Conservation (phyloP, 2,888 invertebrate genomes). For the Tenthredo mesomela region DNA sequence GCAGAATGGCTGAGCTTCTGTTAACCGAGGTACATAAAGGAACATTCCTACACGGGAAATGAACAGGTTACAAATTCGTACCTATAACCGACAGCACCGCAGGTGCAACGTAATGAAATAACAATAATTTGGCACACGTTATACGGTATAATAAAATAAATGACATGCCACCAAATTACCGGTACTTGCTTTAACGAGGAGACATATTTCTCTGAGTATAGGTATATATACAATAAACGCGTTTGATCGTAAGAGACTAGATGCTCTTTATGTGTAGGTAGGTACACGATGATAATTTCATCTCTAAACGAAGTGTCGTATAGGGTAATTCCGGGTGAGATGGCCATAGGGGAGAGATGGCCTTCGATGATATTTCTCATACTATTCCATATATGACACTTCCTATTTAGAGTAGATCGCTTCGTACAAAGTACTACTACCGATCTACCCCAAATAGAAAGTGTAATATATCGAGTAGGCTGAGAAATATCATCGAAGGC, state of each 20-base stretch:
- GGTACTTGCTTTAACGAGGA: background rate
- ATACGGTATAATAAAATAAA: conserved; percentile 1
- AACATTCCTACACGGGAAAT: background rate
- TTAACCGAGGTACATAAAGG: background rate
- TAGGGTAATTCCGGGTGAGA: no score
- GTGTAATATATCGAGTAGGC: no score
- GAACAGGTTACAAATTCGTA: background rate
- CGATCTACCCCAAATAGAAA: no score
- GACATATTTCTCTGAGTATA: background rate
- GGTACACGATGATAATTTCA: background rate
- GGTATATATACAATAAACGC: background rate
- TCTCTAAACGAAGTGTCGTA: background rate
- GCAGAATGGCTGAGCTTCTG: background rate
- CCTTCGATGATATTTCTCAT: no score
- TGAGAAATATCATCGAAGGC: no score
- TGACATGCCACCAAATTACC: background rate
- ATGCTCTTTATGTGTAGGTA: background rate
- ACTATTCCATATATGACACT: no score
- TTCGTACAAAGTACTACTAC: no score
- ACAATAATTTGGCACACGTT: background rate
- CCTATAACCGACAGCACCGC: background rate
- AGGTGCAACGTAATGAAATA: background rate
- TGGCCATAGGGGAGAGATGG: no score
- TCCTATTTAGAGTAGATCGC: no score
- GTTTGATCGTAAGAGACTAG: background rate